A percentile compares a stretch with the other conserved stretches of the same genome.
These are phyloP conservation scores for Cettia cetti DNA, from an alignment of 2,113 vertebrate genomes.

Conservation along the genomic window DNA sequence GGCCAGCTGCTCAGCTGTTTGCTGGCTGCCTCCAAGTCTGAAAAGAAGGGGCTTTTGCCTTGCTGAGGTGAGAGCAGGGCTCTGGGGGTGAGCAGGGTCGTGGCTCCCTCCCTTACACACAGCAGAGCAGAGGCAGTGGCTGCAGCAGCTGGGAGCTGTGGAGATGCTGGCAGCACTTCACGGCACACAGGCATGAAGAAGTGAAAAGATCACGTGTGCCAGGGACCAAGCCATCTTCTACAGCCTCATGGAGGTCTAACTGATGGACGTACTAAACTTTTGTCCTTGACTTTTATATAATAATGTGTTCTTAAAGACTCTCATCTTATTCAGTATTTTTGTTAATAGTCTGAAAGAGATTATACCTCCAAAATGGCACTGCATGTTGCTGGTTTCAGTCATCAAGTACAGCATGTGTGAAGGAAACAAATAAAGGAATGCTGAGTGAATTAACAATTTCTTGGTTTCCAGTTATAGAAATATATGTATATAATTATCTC, in stretches of 20 bases:
- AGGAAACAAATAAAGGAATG: not conserved
- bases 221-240: not conserved
- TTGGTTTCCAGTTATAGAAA: not conserved
- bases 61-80: not conserved
- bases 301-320: not conserved
- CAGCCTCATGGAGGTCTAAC: not conserved
- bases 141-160: not conserved
- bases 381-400: not conserved
- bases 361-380: not conserved
- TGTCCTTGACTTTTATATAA: not conserved
- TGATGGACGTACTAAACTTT: not conserved
- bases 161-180: not conserved
- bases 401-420: not conserved
- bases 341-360: not conserved
- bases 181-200: rapidly evolving
- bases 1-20: not conserved
- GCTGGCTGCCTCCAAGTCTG: not conserved
- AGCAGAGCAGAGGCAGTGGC: not conserved
- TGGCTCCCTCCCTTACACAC: not conserved
- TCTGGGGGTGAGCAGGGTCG: not conserved
- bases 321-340: not conserved
- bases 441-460: not conserved
- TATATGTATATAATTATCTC: not conserved
- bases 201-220: rapidly evolving
- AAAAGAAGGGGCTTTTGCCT: not conserved